phyloP scores from a whole-genome alignment of 2,797 vertebrate genomes.

The Enteromius treurensis region DNA sequence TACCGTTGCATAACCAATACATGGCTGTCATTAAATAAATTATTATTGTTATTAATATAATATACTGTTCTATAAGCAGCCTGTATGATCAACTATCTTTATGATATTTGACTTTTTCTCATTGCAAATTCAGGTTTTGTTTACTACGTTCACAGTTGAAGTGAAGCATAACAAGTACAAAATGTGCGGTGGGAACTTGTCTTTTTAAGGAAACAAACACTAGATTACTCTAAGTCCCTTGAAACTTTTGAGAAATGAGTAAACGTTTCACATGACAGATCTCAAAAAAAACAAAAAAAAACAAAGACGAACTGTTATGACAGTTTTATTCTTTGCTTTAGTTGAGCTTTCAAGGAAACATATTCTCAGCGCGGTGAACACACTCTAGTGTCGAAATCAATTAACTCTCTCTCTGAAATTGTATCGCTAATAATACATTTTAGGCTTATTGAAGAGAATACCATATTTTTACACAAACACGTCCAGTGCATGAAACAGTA shows the following conservation, averaged over 20 bases:
- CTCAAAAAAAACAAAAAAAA: neutral
- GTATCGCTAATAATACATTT: neutral
- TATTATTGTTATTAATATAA: too few relatives aligned
- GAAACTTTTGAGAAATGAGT: slow-evolving; percentile 29
- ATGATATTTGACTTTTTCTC: neutral
- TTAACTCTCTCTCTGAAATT: neutral
- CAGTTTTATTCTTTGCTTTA: neutral
- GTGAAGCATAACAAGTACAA: neutral
- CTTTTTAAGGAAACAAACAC: slow-evolving; percentile 14
- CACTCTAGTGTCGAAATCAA: neutral
- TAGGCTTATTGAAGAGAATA: neutral
- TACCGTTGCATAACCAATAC: neutral
- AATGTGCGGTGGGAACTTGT: neutral
- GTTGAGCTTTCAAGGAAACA: slow-evolving; percentile 22
- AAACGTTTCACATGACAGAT: slow-evolving; percentile 30
- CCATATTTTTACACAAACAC: neutral
- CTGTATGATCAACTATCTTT: neutral
- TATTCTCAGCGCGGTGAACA: neutral
- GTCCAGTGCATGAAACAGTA: neutral
- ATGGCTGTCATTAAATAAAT: neutral
- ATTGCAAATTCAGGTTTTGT: neutral
- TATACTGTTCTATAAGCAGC: neutral
- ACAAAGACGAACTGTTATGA: neutral
- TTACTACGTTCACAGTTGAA: neutral
- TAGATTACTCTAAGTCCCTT: slow-evolving; percentile 27